Percentiles rank a stretch among this genome's conserved stretches.
These are phyloP conservation scores for Chironomus striatipennis DNA, from an alignment of 1,140 invertebrate genomes.

Conservation along the genomic window DNA sequence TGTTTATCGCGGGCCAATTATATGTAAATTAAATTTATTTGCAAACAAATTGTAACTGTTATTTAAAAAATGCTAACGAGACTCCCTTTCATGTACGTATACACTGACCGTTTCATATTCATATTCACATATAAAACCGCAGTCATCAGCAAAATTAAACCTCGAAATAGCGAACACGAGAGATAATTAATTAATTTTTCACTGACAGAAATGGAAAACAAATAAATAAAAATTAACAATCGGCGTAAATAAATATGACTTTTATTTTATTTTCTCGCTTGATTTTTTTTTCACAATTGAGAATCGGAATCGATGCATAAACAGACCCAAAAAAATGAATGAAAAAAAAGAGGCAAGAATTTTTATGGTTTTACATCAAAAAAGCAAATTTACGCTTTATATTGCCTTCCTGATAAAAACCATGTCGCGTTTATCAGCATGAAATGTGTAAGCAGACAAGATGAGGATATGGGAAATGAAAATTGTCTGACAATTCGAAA, in stretches of 20 bases:
- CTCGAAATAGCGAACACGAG: neutral
- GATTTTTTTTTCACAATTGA: neutral
- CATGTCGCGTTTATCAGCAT: too few species aligned
- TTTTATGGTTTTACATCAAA: too few species aligned
- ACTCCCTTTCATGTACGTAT: neutral
- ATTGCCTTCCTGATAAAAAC: too few species aligned
- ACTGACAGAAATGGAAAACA: constrained; percentile 1
- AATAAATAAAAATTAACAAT: constrained; percentile 12
- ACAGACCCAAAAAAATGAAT: too few species aligned
- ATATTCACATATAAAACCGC: neutral
- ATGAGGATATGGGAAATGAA: too few species aligned
- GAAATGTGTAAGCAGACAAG: too few species aligned
- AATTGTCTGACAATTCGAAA: too few species aligned
- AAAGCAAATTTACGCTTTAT: too few species aligned
- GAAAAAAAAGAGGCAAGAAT: too few species aligned
- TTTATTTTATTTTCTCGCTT: constrained; percentile 5
- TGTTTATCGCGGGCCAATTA: constrained; percentile 15
- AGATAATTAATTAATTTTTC: constrained; percentile 19
- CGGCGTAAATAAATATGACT: constrained; percentile 3
- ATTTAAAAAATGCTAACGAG: neutral
- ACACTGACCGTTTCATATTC: neutral
- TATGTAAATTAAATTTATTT: constrained; percentile 21
- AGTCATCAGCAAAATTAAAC: constrained; percentile 1
- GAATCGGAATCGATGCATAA: too few species aligned
- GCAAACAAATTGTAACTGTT: neutral